These are phyloP conservation scores for Anser cygnoides DNA, from an alignment of 2,113 vertebrate species.

Conservation along the genomic window DNA sequence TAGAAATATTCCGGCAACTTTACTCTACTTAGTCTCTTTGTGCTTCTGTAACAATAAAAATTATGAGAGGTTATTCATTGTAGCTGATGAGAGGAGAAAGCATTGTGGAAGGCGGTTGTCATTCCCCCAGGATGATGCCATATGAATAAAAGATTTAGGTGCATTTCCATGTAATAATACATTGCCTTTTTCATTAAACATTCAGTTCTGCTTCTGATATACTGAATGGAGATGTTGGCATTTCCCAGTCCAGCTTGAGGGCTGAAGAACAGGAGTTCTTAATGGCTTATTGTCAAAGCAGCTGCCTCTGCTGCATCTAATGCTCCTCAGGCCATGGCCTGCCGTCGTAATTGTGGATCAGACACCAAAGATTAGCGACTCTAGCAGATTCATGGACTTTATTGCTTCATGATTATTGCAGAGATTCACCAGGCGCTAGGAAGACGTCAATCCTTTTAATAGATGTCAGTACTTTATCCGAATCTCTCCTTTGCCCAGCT, in stretches of 20 bases:
- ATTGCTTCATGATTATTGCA: not conserved
- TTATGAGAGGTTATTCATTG: not conserved
- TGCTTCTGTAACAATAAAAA: not conserved
- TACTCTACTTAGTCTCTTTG: not conserved
- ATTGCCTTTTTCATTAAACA: not conserved
- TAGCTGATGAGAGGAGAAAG: not conserved
- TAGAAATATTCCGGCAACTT: not conserved
- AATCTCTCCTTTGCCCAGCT: not conserved
- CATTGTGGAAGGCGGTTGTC: not conserved
- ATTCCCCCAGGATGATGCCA: not conserved
- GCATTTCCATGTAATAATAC: not conserved
- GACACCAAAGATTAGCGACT: not conserved
- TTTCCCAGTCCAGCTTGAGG: slow-evolving; percentile 13
- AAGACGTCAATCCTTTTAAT: not conserved
- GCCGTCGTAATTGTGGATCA: not conserved
- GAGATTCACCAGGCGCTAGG: not conserved
- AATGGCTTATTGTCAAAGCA: not conserved
- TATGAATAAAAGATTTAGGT: slow-evolving; percentile 17
- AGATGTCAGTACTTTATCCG: not conserved
- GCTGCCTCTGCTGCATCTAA: not conserved
- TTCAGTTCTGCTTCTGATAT: not conserved
- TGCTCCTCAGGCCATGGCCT: not conserved
- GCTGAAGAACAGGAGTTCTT: not conserved
- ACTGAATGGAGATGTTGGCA: not conserved
- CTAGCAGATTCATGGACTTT: slow-evolving; percentile 16